These are phyloP conservation scores for Dynastes grantii DNA, from an alignment of 2,888 invertebrate genomes.

Conservation along the genomic window DNA sequence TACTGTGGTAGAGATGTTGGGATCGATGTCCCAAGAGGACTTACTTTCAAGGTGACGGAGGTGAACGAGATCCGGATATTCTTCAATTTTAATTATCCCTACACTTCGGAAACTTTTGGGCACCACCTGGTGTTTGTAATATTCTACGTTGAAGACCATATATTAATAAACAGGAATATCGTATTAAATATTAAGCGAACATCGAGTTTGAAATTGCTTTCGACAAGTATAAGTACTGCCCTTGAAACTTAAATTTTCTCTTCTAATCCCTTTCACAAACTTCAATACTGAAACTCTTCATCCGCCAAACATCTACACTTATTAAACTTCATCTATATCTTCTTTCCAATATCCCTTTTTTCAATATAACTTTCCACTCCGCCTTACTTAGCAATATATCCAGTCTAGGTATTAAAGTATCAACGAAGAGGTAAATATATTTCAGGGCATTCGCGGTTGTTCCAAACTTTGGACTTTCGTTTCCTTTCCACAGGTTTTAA, in stretches of 20 bases:
- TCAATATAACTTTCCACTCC: conserved; percentile 29
- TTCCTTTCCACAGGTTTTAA: conserved; percentile 9
- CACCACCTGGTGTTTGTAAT: no score
- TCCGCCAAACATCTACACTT: conserved; percentile 11
- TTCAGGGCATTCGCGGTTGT: neutral
- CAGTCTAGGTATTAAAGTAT: conserved; percentile 29
- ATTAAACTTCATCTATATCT: conserved; percentile 26
- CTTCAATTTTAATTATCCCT: no score
- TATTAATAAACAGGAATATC: no score
- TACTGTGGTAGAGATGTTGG: no score
- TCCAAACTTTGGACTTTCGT: conserved; percentile 19
- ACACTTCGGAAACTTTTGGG: no score
- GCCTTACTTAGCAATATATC: conserved; percentile 23
- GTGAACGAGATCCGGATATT: no score
- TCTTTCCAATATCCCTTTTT: conserved; percentile 17
- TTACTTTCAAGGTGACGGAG: no score
- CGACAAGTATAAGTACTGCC: no score
- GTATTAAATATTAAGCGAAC: no score
- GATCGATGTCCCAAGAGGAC: no score
- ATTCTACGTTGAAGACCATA: no score
- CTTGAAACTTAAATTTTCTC: conserved; percentile 10
- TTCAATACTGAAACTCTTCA: conserved; percentile 7
- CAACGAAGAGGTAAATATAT: conserved; percentile 29
- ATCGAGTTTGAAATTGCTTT: no score
- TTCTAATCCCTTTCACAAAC: neutral